Percentiles rank a stretch among this genome's conserved stretches.
These are phyloP conservation scores for Hydra vulgaris DNA, from an alignment of 30 jellyfish, hydroid and myxozoan species.

Conservation along the genomic window DNA sequence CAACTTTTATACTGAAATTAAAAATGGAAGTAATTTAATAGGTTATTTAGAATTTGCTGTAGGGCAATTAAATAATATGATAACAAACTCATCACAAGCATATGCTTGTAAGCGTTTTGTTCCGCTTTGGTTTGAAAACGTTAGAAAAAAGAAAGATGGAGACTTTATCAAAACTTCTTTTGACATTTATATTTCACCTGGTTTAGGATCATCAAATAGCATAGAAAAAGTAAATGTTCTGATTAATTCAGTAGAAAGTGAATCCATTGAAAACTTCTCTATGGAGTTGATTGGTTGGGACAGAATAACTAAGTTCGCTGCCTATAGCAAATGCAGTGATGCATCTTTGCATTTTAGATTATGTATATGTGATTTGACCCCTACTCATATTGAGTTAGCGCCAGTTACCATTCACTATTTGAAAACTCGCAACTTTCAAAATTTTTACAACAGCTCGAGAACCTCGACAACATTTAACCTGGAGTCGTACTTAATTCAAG, in stretches of 20 bases:
- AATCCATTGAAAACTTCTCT: neutral
- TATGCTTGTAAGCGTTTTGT: conserved; percentile 36
- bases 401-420: too few relatives aligned
- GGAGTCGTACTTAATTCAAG: neutral
- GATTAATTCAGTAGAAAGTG: conserved; percentile 37
- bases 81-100: conserved; percentile 1
- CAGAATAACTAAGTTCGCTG: conserved; percentile 67
- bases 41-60: conserved; percentile 76
- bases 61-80: conserved; percentile 64
- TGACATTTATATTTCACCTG: conserved; percentile 47
- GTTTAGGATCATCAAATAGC: conserved; percentile 45
- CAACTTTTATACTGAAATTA: conserved; percentile 62
- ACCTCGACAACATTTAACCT: neutral
- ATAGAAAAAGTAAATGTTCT: conserved; percentile 56
- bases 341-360: conserved; percentile 37
- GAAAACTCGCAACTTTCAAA: neutral
- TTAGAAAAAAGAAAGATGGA: conserved; percentile 49
- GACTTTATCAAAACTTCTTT: conserved; percentile 36
- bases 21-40: conserved; percentile 42
- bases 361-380: conserved; percentile 73
- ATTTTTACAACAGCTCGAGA: neutral
- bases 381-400: too few relatives aligned
- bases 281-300: conserved; percentile 54
- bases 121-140: conserved; percentile 43
- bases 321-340: conserved; percentile 66